Conservation (phyloP, 2,113 vertebrate genomes). For the Myodes glareolus region DNA sequence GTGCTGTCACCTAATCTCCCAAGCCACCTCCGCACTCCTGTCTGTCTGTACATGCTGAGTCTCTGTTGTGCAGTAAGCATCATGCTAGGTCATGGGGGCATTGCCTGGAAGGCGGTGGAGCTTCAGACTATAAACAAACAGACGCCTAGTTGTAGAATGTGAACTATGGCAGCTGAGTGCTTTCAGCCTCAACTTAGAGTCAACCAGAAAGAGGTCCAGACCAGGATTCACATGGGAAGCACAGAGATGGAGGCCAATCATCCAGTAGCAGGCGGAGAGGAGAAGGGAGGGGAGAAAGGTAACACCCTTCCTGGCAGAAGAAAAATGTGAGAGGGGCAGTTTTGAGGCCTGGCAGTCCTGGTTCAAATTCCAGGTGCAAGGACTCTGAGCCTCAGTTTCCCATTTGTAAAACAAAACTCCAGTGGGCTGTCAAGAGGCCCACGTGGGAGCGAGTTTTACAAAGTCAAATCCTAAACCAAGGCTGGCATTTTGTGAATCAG, state of each 20-base stretch:
- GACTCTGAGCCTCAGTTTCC: not conserved
- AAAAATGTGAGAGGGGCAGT: not conserved
- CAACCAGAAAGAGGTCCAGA: not conserved
- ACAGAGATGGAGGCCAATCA: not conserved
- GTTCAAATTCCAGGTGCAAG: not conserved
- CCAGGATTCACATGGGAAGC: no score
- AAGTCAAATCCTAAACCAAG: not conserved
- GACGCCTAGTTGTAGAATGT: fast-evolving
- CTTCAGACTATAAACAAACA: not conserved
- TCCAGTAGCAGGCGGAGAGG: no score
- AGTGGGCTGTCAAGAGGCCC: no score
- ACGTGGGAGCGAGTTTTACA: not conserved
- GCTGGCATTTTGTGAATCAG: not conserved
- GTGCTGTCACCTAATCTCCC: no score
- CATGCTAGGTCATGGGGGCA: fast-evolving
- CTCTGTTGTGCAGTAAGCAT: fast-evolving
- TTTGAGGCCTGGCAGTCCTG: not conserved
- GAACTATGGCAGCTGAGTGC: not conserved
- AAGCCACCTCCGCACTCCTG: not conserved
- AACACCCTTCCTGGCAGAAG: not conserved
- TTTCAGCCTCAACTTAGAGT: not conserved
- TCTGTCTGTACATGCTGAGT: not conserved
- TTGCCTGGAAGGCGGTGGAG: fast-evolving
- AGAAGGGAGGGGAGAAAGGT: not conserved
- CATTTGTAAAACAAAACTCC: not conserved